phyloP scores from a whole-genome alignment of 2,888 invertebrate genomes.

The Chloromyia formosa region DNA sequence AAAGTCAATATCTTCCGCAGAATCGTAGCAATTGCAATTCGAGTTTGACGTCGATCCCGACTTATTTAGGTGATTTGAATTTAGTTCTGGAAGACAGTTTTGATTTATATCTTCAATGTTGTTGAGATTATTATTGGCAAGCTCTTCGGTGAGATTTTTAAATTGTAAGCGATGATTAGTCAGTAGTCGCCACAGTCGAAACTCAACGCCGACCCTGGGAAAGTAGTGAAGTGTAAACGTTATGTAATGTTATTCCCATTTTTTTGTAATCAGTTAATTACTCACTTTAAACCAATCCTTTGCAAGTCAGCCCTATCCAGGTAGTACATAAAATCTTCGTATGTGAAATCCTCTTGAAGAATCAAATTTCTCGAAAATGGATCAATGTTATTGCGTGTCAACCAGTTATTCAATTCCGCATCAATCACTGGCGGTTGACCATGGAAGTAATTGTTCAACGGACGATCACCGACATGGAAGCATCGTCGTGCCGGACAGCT shows the following conservation, averaged over 20 bases:
- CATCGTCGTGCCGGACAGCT: slow-evolving; percentile 49
- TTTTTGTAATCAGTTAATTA: neutral
- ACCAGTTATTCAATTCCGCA: slow-evolving; percentile 75
- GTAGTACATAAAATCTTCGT: slow-evolving; percentile 80
- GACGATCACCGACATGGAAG: slow-evolving; percentile 46
- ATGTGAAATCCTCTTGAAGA: slow-evolving; percentile 77
- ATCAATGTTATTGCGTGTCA: slow-evolving; percentile 74
- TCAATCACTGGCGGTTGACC: slow-evolving; percentile 65
- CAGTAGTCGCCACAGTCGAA: slow-evolving; percentile 86
- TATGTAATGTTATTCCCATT: neutral
- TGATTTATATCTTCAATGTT: slow-evolving; percentile 46
- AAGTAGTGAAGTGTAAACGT: neutral
- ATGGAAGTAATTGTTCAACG: slow-evolving; percentile 55
- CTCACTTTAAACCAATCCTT: slow-evolving; percentile 78
- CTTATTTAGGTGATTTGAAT: slow-evolving; percentile 42
- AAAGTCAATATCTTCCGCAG: slow-evolving; percentile 54
- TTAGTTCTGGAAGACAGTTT: slow-evolving; percentile 44
- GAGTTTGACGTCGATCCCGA: slow-evolving; percentile 43
- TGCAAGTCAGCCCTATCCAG: slow-evolving; percentile 85
- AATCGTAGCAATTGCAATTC: slow-evolving; percentile 49
- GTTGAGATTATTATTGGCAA: slow-evolving; percentile 44
- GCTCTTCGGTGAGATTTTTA: slow-evolving; percentile 50
- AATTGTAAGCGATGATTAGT: slow-evolving; percentile 66
- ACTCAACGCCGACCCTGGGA: slow-evolving; percentile 80
- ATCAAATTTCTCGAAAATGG: slow-evolving; percentile 74